Evolutionary conservation across 2,113 vertebrate species (phyloP).

Genomic region (Gallinago paraguaiae): DNA sequence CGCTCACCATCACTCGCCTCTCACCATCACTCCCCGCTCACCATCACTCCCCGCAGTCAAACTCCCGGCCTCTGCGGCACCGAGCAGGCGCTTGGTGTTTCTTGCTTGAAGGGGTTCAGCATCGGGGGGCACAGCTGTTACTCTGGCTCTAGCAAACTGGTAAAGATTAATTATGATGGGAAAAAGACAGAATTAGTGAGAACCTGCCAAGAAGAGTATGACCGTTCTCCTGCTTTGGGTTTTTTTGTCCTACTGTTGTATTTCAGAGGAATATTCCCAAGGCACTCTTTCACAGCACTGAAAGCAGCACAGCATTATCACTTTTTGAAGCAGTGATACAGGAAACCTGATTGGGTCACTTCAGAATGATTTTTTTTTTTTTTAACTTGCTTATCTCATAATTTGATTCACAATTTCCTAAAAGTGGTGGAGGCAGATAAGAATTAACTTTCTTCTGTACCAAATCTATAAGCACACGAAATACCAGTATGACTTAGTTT

Average conservation of each 20-base stretch:
- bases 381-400: background rate
- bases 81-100: background rate
- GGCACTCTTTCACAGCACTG: background rate
- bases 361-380: background rate
- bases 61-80: background rate
- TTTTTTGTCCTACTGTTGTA: background rate
- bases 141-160: background rate
- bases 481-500: background rate
- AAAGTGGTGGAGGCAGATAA: background rate
- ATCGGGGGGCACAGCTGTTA: background rate
- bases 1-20: background rate
- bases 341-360: background rate
- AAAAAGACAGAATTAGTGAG: background rate
- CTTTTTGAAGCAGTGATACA: background rate
- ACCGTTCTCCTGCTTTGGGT: background rate
- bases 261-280: background rate
- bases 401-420: background rate
- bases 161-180: background rate
- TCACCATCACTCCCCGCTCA: no score
- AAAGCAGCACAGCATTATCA: background rate
- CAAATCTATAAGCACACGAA: background rate
- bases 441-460: background rate
- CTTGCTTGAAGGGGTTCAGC: background rate
- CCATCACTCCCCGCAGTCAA: accelerated
- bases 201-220: background rate